Percentiles rank a stretch among this genome's conserved stretches.
These are phyloP conservation scores for Adineta ricciae DNA, from an alignment of 2,888 invertebrate species.

Conservation along the genomic window DNA sequence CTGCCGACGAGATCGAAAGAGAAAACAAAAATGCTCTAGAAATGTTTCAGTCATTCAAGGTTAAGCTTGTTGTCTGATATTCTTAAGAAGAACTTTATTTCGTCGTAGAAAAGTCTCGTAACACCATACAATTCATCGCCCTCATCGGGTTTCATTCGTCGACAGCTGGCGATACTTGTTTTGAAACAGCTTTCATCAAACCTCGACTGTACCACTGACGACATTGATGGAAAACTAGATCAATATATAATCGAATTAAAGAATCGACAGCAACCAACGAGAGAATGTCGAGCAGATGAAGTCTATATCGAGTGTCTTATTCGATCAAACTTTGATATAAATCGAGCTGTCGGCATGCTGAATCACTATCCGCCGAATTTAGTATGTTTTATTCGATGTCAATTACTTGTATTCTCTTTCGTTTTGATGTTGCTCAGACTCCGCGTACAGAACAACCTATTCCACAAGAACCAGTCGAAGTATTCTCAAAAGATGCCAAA, in stretches of 20 bases:
- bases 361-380: not conserved
- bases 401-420: not conserved
- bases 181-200: not conserved
- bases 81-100: not conserved
- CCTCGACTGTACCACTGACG: not conserved
- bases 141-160: not conserved
- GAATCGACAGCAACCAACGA: not conserved
- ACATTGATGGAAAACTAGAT: not conserved
- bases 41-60: too few species aligned
- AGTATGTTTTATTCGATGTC: not conserved
- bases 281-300: not conserved
- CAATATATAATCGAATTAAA: not conserved
- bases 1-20: too few species aligned
- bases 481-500: too few species aligned
- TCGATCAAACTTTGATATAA: not conserved
- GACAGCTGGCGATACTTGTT: not conserved
- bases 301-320: not conserved
- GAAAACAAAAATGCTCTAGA: too few species aligned
- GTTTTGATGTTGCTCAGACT: not conserved
- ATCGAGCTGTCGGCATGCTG: not conserved
- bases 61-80: too few species aligned
- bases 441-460: not conserved
- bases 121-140: not conserved
- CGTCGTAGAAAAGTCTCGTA: not conserved
- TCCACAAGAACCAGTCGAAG: not conserved